A percentile compares a stretch with the other conserved stretches of the same genome.
Conservation (phyloP, 2,113 vertebrate species). For the Oreochromis tanganicae region DNA sequence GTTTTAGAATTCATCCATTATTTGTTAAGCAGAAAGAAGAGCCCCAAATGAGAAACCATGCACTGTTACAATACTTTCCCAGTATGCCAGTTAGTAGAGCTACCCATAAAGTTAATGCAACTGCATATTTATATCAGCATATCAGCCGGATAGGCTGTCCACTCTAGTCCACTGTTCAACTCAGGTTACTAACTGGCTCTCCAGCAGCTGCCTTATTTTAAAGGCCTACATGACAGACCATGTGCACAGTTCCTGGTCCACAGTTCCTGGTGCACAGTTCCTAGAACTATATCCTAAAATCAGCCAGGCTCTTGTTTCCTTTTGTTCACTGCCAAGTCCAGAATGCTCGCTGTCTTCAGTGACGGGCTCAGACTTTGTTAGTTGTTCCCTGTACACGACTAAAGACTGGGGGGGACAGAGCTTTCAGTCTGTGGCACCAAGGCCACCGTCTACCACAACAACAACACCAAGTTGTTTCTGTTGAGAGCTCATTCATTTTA, state of each 20-base stretch:
- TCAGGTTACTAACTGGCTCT: too few relatives aligned
- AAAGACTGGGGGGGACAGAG: not conserved
- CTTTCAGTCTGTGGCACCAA: not conserved
- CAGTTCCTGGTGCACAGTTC: not conserved
- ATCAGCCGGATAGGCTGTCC: too few relatives aligned
- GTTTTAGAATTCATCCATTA: too few relatives aligned
- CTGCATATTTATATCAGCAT: too few relatives aligned
- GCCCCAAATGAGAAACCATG: too few relatives aligned
- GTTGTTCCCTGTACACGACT: not conserved
- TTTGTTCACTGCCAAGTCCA: not conserved
- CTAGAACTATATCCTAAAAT: not conserved
- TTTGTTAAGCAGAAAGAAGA: too few relatives aligned
- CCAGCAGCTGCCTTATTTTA: too few relatives aligned
- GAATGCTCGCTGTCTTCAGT: not conserved
- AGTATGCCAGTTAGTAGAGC: too few relatives aligned
- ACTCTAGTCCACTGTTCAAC: too few relatives aligned
- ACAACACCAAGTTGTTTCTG: not conserved
- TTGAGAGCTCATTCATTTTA: not conserved
- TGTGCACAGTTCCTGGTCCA: not conserved
- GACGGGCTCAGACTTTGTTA: not conserved
- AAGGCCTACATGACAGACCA: too few relatives aligned
- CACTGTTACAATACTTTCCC: too few relatives aligned
- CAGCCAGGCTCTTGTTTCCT: not conserved
- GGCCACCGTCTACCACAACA: not conserved
- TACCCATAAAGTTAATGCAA: too few relatives aligned